phyloP scores from a whole-genome alignment of 1,140 invertebrate species.

The Penaeus japonicus region DNA sequence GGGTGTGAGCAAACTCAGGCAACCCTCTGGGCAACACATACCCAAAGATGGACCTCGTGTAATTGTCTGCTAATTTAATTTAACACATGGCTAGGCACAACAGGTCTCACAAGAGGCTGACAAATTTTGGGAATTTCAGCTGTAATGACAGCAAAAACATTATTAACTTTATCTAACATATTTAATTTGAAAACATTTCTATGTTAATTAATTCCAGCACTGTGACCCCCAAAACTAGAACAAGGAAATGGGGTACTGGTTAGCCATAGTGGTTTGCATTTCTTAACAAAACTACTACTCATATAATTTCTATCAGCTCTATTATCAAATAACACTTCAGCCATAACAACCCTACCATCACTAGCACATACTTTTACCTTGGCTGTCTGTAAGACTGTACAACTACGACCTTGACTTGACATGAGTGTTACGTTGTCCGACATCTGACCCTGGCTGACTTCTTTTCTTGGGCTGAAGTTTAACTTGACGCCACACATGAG shows the following conservation, averaged over 20 bases:
- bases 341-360: too few species aligned
- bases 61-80: too few species aligned
- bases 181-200: not conserved
- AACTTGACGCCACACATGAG: too few species aligned
- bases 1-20: not conserved
- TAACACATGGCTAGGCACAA: not conserved
- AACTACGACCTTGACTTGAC: too few species aligned
- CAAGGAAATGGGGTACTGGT: not conserved
- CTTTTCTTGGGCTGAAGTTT: too few species aligned
- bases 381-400: too few species aligned
- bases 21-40: not conserved
- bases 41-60: not conserved
- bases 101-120: not conserved
- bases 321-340: too few species aligned
- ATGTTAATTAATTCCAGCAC: not conserved
- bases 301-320: not conserved
- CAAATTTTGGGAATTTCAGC: not conserved
- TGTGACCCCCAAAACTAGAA: not conserved
- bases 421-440: too few species aligned
- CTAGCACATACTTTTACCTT: too few species aligned
- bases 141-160: not conserved
- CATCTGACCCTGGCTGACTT: too few species aligned
- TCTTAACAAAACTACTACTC: not conserved
- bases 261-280: too few species aligned
- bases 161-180: not conserved